Conservation (phyloP, 2,113 vertebrate genomes). For the Bufo bufo region DNA sequence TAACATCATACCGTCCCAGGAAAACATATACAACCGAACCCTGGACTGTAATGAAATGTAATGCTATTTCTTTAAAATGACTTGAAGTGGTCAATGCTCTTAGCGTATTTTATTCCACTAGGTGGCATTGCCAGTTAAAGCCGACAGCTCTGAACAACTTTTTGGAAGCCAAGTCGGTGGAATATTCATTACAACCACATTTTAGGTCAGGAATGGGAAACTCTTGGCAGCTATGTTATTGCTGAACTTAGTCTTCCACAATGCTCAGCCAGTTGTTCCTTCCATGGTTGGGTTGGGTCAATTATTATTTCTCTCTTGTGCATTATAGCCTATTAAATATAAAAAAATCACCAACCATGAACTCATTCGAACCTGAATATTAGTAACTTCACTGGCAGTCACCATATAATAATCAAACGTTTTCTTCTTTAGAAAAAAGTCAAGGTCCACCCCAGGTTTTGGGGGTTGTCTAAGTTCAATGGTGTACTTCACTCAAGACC, state of each 20-base stretch:
- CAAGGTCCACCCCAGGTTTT: neutral
- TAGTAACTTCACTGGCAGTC: neutral
- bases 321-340: neutral
- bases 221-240: neutral
- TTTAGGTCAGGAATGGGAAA: slow-evolving; percentile 36
- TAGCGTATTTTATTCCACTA: slow-evolving; percentile 7
- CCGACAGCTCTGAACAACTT: neutral
- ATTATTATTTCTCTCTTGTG: neutral
- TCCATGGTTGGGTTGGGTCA: neutral
- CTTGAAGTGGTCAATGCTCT: neutral
- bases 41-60: neutral
- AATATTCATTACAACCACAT: slow-evolving; percentile 15
- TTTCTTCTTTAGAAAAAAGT: neutral
- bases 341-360: neutral
- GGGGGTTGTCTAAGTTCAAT: neutral
- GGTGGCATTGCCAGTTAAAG: neutral
- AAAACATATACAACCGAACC: neutral
- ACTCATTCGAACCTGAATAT: too few species aligned
- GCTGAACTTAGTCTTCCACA: slow-evolving; percentile 1
- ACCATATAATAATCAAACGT: neutral
- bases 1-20: neutral
- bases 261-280: neutral
- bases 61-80: neutral
- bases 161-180: neutral
- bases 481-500: neutral